Evolutionary conservation across 2,113 vertebrate species (phyloP).

Genomic region (Odocoileus virginianus): DNA sequence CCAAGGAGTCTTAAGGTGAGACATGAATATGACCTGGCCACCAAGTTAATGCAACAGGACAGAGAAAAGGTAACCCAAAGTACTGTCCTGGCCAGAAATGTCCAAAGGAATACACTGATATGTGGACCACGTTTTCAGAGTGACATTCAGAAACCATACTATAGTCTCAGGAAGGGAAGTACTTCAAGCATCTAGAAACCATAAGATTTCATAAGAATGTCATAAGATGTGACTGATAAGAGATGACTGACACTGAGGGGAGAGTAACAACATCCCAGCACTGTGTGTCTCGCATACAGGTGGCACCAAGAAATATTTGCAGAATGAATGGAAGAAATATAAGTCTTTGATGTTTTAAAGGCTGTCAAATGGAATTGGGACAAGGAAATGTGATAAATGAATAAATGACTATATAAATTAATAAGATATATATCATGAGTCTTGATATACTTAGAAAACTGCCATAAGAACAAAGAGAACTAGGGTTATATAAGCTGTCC

Average conservation of each 20-base stretch:
- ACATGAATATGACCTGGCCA: background rate
- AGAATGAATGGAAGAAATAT: background rate
- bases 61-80: background rate
- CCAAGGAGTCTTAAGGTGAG: background rate
- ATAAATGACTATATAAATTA: background rate
- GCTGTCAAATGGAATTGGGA: background rate
- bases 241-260: background rate
- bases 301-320: background rate
- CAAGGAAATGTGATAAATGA: background rate
- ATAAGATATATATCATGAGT: background rate
- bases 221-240: background rate
- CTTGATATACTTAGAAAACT: background rate
- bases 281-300: background rate
- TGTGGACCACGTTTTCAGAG: background rate
- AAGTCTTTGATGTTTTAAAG: background rate
- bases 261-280: background rate
- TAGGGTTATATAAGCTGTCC: background rate
- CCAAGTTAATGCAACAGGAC: background rate
- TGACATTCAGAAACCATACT: background rate
- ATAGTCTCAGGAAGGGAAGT: background rate
- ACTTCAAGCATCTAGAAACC: background rate
- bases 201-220: background rate
- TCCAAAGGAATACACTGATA: background rate
- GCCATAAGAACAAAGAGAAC: background rate
- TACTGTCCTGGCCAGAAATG: background rate